Evolutionary conservation across 2,797 vertebrate species (phyloP), one percentile per base, ranked within the genome.

Genomic region (Clangula hyemalis): DNA sequence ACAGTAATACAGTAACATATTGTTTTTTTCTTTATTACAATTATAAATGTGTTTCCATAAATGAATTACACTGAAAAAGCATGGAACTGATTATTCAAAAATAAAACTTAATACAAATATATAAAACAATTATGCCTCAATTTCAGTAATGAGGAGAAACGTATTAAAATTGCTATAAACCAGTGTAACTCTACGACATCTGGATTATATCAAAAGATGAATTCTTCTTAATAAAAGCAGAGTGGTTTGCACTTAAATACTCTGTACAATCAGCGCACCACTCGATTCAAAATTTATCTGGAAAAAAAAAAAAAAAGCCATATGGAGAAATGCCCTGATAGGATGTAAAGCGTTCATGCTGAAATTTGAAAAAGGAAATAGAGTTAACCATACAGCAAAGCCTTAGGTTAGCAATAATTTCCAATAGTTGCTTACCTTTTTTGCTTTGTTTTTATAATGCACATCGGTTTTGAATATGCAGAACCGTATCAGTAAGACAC

Each of bases 361-460:
- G 56, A 93, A 86, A 91, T 28, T 75, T 83, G 60, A 54, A 87
- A 91, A 54, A 45, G 27, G 62, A 43, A 68, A 18, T 1, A 66
- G 45, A 56, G 38, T 27, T 79, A 87, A 79, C 11, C 12, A 60
- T 9, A 43, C 0, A 94, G 13, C 75, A 91, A 54, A 89, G 78
- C 72, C 93, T 34, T 82, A 57, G 85, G 93, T 80, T 65, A 77
- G 56, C 49, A 90, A 22, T 83, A 91, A 95, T 24, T 60, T 62
- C 43, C 58, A 89, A 85, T 68, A 47, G 58, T 65, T 89, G 66
- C 85, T 88, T 61, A 34, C 86, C 24, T 61, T 72, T 72, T 38
- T 71, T 53, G 81, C n/a, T 93, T 77, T 49, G 30, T 32, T 78
- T 78, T 92, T 47, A 74, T 17, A 89, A 90, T 4, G 41, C 8